These are phyloP conservation scores for Onychorhynchus coronatus DNA, from an alignment of 2,113 vertebrate genomes.

Conservation along the genomic window DNA sequence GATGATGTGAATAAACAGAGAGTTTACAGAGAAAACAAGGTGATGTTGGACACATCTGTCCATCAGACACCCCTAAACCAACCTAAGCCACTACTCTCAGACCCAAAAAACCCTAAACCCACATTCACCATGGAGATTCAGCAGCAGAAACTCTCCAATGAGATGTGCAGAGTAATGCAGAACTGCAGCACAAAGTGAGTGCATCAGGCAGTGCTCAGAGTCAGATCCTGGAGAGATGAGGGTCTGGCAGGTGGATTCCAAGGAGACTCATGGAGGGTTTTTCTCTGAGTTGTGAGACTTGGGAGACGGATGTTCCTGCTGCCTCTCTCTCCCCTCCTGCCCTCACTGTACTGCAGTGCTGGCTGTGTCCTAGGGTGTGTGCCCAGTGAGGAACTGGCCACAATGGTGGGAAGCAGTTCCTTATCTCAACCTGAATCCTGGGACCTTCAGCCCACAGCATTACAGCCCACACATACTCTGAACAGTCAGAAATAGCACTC, in stretches of 20 bases:
- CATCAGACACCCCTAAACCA: neutral
- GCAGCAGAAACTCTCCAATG: neutral
- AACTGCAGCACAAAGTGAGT: neutral
- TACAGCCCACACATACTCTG: neutral
- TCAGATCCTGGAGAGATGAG: neutral
- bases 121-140: accelerated
- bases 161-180: accelerated
- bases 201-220: neutral
- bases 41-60: neutral
- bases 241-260: neutral
- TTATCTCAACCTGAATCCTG: neutral
- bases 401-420: neutral
- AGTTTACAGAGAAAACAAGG: neutral
- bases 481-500: neutral
- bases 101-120: neutral
- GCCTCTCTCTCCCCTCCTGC: neutral
- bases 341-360: accelerated
- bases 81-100: neutral
- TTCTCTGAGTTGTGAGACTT: neutral
- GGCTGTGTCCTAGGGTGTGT: neutral
- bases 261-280: neutral
- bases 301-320: neutral
- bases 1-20: neutral
- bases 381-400: neutral
- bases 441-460: neutral